Evolutionary conservation across 92 coral and sea anemone species (phyloP), one percentile per base, ranked within the genome.

Genomic region (Parazoanthus swiftii): DNA sequence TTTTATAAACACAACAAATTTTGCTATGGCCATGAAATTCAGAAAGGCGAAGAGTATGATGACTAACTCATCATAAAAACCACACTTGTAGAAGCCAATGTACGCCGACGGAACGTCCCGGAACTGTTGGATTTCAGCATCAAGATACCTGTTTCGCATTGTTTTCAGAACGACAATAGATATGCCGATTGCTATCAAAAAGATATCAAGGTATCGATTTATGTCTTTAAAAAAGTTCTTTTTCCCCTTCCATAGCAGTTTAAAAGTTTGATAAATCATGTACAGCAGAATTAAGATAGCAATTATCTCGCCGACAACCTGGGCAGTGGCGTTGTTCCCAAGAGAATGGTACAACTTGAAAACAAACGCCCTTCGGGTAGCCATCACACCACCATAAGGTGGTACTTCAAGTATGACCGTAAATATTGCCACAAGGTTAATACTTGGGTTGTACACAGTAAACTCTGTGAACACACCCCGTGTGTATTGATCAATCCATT

Each of bases 341-440:
- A 79, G 67, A 51, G 82, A 79, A 14, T 79, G 65, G 18, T 79
- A 79, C 7, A 79, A 48, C 67, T 46, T 79, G 43, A 79, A 79
- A 79, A 79, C 82, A 79, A 79, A 79, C 26, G 63, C 82, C 23
- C 82, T 42, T 50, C 82, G 66, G 37, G 56, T 48, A 3, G 15
- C 23, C 65, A 44, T 29, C 82, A 79, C 39, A 6, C 65, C 82
- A 10, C 82, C 82, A 43, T 50, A 79, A 1, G 82, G 82, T 14
- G 82, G 66, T 35, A 79, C 82, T 79, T 79, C 82, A 51, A 79
- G 37, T 44, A 79, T 79, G 21, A 79, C 66, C 36, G 82, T 79
- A 50, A 10, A 79, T 26, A 79, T 79, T 48, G 82, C 82, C 21
- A 79, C 82, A 36, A 79, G 43, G 21, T 79, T 79, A 46, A 79